phyloP scores from a whole-genome alignment of 1,140 invertebrate genomes.

The Zaprionus capensis region DNA sequence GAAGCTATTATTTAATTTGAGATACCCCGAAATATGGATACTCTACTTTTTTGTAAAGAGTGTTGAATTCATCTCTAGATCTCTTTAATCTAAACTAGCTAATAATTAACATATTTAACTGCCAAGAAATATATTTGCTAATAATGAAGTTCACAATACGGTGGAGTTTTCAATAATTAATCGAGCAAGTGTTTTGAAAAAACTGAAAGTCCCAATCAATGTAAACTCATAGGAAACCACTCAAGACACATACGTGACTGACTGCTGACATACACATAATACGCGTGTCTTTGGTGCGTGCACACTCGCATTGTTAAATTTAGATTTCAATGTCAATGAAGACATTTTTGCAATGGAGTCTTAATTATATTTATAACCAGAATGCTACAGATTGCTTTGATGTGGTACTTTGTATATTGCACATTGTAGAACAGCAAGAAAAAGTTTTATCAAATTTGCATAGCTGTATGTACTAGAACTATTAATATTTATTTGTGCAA shows the following conservation, averaged over 20 bases:
- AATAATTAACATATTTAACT: neutral
- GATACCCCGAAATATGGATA: constrained; percentile 9
- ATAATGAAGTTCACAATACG: neutral
- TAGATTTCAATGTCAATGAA: constrained; percentile 12
- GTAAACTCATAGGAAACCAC: constrained; percentile 13
- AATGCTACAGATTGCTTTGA: neutral
- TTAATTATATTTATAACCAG: neutral
- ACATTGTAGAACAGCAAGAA: neutral
- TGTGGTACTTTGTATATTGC: neutral
- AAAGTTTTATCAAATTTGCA: constrained; percentile 6
- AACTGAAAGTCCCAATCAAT: neutral
- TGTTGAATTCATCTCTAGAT: neutral
- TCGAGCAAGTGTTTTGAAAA: neutral
- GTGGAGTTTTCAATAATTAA: neutral
- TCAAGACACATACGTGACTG: constrained; percentile 42
- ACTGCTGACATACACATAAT: constrained; percentile 20
- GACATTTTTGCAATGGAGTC: neutral
- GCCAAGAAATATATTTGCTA: neutral
- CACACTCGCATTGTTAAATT: constrained; percentile 6
- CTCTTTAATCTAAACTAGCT: neutral
- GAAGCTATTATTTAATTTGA: constrained; percentile 9
- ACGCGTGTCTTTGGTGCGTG: neutral
- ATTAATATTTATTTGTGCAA: constrained; percentile 17
- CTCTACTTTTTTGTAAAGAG: neutral
- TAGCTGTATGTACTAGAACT: neutral